Evolutionary conservation across 2,113 vertebrate species (phyloP).

Genomic region (Nothobranchius kuhntae): DNA sequence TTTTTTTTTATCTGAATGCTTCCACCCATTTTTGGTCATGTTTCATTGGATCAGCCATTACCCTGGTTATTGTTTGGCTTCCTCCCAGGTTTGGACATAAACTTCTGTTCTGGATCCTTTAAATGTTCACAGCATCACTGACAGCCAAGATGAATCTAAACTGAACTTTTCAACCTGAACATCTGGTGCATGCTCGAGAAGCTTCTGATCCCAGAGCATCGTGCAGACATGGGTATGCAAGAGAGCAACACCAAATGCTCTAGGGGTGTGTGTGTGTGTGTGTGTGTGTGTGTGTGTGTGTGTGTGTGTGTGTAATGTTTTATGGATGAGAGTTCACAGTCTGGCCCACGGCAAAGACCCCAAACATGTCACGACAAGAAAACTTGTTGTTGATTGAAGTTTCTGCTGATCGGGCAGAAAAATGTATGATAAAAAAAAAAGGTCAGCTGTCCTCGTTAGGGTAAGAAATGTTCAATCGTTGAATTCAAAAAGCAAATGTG

Average conservation of each 20-base stretch:
- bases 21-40: constrained; percentile 37
- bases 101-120: constrained; percentile 29
- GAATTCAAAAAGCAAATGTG: neutral
- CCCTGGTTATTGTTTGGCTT: constrained; percentile 35
- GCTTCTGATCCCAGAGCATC: constrained; percentile 6
- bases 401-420: constrained; percentile 19
- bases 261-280: constrained; percentile 1
- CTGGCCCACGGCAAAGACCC: constrained; percentile 41
- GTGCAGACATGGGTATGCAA: constrained; percentile 15
- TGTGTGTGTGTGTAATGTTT: constrained; percentile 49
- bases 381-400: constrained; percentile 19
- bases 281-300: constrained; percentile 22
- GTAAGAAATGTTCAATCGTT: neutral
- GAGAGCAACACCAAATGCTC: constrained; percentile 53
- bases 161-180: constrained; percentile 57
- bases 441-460: neutral
- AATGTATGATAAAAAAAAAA: neutral
- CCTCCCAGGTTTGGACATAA: constrained; percentile 6
- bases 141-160: constrained; percentile 34
- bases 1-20: constrained; percentile 13
- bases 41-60: neutral
- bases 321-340: constrained; percentile 49
- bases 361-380: constrained; percentile 49
- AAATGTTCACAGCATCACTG: constrained; percentile 29
- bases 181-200: constrained; percentile 22